Percentiles rank a stretch among this genome's conserved stretches.
Evolutionary conservation across 64 coral and sea anemone genomes (phyloP).

Genomic region (Anthopleura sola): DNA sequence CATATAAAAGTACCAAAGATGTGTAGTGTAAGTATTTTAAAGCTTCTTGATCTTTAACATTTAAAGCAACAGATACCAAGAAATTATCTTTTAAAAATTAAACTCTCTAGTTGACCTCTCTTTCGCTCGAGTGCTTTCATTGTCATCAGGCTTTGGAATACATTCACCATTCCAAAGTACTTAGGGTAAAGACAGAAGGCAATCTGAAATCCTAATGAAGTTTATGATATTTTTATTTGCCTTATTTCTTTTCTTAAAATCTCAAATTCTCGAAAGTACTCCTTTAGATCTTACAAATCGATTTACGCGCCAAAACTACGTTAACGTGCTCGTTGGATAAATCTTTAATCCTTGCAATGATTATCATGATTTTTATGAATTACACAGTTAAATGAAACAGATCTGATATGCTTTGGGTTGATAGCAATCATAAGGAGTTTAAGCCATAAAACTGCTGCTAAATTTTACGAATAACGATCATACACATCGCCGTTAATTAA

Average conservation of each 20-base stretch:
- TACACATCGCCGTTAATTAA: background rate
- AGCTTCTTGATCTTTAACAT: background rate
- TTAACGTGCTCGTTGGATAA: constrained; percentile 2
- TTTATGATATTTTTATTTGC: background rate
- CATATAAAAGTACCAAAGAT: background rate
- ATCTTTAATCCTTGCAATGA: background rate
- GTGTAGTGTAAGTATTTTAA: constrained; percentile 2
- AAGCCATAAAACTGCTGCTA: background rate
- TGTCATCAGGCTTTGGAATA: background rate
- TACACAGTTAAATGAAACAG: background rate
- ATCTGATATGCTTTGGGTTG: background rate
- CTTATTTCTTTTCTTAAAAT: background rate
- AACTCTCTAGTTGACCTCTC: constrained; percentile 1
- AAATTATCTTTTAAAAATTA: background rate
- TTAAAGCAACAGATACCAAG: background rate
- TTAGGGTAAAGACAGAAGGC: background rate
- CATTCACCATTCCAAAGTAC: background rate
- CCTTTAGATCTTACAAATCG: background rate
- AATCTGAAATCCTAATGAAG: background rate
- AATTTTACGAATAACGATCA: background rate
- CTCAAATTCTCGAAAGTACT: background rate
- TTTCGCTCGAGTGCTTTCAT: background rate
- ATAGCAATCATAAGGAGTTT: background rate
- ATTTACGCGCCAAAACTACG: background rate
- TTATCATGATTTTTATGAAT: background rate